phyloP scores from a whole-genome alignment of 2,888 invertebrate species.

The Subacronicta megacephala region DNA sequence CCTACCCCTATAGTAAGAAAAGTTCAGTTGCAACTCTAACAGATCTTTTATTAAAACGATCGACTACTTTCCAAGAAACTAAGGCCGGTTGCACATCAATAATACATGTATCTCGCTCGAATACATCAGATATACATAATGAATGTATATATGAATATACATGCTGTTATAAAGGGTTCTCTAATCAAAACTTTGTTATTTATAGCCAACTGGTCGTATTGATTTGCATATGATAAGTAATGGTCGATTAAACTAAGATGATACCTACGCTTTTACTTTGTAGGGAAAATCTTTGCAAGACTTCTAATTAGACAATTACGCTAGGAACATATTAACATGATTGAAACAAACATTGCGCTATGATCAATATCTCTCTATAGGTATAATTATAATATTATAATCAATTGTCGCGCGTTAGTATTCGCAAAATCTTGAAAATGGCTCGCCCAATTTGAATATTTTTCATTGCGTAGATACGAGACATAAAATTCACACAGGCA shows the following conservation, averaged over 20 bases:
- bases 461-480: no score
- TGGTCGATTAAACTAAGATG: conserved; percentile 22
- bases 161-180: conserved; percentile 76
- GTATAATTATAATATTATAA: no score
- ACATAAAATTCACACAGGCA: no score
- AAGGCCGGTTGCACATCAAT: conserved; percentile 47
- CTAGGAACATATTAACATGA: no score
- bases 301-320: neutral
- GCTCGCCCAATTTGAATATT: no score
- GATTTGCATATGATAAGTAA: conserved; percentile 74
- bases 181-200: conserved; percentile 87
- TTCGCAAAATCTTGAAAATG: no score
- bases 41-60: conserved; percentile 38
- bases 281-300: conserved; percentile 10
- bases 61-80: conserved; percentile 30
- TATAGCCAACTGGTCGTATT: conserved; percentile 72
- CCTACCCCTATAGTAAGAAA: no score
- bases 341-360: no score
- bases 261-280: conserved; percentile 18
- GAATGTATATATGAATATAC: conserved; percentile 85
- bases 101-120: conserved; percentile 55
- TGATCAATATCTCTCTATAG: no score
- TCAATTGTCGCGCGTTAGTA: no score
- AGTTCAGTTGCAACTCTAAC: conserved; percentile 12
- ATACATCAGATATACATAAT: conserved; percentile 66